phyloP scores from a whole-genome alignment of 2,113 vertebrate genomes.

The Caretta caretta region DNA sequence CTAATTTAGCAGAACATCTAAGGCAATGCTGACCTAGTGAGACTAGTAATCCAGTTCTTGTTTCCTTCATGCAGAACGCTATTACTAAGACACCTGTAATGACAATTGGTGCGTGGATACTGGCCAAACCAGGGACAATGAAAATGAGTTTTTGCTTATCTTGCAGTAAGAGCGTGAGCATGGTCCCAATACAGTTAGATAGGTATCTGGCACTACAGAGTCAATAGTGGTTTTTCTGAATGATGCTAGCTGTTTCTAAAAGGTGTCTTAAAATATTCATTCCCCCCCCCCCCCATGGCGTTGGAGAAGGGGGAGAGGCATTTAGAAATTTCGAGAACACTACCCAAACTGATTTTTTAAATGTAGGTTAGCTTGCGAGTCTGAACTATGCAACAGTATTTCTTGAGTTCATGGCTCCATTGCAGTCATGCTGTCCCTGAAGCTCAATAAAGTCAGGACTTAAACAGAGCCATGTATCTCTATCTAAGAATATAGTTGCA shows the following conservation, averaged over 20 bases:
- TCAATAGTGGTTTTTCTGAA: background rate
- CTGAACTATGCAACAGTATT: background rate
- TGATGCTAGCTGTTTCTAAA: background rate
- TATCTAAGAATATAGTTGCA: background rate
- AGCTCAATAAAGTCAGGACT: rapidly evolving
- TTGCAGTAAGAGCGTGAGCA: rapidly evolving
- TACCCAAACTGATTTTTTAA: background rate
- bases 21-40: background rate
- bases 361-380: background rate
- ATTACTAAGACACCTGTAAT: background rate
- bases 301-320: background rate
- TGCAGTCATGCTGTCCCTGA: background rate
- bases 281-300: background rate
- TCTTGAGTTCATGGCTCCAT: background rate
- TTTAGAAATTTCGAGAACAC: background rate
- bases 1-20: background rate
- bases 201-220: background rate
- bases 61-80: background rate
- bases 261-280: background rate
- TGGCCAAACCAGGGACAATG: background rate
- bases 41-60: background rate
- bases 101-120: background rate
- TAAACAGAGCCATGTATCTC: background rate
- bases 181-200: background rate
- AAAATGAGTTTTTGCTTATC: too few species aligned